phyloP scores from a whole-genome alignment of 2,888 invertebrate genomes.

The Tineola bisselliella region DNA sequence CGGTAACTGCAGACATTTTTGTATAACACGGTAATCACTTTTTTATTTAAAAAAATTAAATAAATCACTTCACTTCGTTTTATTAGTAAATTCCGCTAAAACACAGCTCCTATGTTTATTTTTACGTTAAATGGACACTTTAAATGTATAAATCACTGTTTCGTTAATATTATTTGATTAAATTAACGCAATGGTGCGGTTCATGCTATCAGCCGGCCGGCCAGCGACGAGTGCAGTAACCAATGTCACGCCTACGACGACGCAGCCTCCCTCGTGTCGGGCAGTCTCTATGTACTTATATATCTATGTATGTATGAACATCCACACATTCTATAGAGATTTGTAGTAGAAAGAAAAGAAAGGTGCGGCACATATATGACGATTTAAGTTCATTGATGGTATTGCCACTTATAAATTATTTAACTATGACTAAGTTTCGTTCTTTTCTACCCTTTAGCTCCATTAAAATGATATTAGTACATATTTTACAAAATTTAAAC shows the following conservation, averaged over 20 bases:
- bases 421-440: too few relatives aligned
- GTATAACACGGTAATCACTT: not conserved
- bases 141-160: slow-evolving; percentile 33
- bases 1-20: slow-evolving; percentile 53
- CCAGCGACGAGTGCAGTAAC: slow-evolving; percentile 31
- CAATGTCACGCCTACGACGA: slow-evolving; percentile 41
- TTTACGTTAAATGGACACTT: not conserved
- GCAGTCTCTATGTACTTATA: not conserved
- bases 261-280: slow-evolving; percentile 41
- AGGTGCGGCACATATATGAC: slow-evolving; percentile 32
- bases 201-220: slow-evolving; percentile 46
- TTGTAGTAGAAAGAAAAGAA: not conserved
- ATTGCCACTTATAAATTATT: too few relatives aligned
- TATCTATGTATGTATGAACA: not conserved
- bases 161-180: slow-evolving; percentile 30
- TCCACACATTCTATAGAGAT: not conserved
- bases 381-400: slow-evolving; percentile 15
- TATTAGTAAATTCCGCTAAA: not conserved
- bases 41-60: not conserved
- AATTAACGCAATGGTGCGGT: slow-evolving; percentile 26
- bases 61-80: not conserved
- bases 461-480: too few relatives aligned
- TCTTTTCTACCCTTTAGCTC: too few relatives aligned
- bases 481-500: too few relatives aligned
- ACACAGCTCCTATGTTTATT: not conserved